Percentiles rank a stretch among this genome's conserved stretches.
phyloP scores from a whole-genome alignment of 1,140 invertebrate species.

The Drosophila pandora region DNA sequence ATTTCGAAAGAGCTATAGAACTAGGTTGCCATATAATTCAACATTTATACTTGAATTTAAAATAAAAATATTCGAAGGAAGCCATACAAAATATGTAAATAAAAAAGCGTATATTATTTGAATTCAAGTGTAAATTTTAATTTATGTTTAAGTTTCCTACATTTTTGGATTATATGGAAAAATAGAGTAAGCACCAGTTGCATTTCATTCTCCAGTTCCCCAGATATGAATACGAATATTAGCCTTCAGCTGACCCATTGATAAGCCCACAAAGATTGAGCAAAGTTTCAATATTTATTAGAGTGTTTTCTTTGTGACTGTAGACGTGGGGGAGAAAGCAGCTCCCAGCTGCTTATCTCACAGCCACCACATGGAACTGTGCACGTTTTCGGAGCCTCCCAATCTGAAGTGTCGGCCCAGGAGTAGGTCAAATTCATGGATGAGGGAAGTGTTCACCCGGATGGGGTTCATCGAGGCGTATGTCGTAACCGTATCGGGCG shows the following conservation, averaged over 20 bases:
- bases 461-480: constrained; percentile 70
- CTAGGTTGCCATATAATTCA: too few species aligned
- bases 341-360: constrained; percentile 38
- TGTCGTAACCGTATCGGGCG: constrained; percentile 75
- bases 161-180: neutral
- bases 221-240: constrained; percentile 9
- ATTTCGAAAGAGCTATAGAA: too few species aligned
- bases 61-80: too few species aligned
- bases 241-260: constrained; percentile 10
- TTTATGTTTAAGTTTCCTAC: neutral
- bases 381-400: constrained; percentile 20
- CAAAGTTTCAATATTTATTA: constrained; percentile 30
- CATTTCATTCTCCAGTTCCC: neutral
- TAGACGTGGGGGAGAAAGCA: constrained; percentile 1
- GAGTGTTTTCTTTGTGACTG: constrained; percentile 19
- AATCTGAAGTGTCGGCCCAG: constrained; percentile 68
- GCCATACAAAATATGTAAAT: too few species aligned
- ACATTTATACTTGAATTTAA: too few species aligned
- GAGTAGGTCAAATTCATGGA: constrained; percentile 72
- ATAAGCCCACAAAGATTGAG: constrained; percentile 20
- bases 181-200: constrained; percentile 3
- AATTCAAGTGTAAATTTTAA: too few species aligned
- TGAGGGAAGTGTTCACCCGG: constrained; percentile 59
- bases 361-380: constrained; percentile 52
- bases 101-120: too few species aligned